These are phyloP conservation scores for Delichon dasypus DNA, from an alignment of 2,797 vertebrate species.

Conservation along the genomic window DNA sequence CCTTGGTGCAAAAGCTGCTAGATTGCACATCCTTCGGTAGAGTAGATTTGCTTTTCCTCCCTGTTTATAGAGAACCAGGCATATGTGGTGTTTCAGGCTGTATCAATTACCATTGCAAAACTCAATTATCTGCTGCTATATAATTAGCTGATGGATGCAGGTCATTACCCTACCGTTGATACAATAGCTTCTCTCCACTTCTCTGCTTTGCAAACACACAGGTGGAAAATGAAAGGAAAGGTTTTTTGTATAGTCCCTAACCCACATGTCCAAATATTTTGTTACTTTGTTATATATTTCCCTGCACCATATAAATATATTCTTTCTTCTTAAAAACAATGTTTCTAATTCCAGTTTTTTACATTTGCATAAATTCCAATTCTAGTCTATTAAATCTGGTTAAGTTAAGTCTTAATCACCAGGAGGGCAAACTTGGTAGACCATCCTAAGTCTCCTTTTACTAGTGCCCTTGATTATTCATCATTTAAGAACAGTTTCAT, in stretches of 20 bases:
- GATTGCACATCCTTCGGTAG: background rate
- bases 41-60: background rate
- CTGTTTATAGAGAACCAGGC: background rate
- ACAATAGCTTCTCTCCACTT: background rate
- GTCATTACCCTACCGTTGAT: background rate
- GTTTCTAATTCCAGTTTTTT: background rate
- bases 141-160: background rate
- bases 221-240: background rate
- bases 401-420: background rate
- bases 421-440: background rate
- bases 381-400: background rate
- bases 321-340: background rate
- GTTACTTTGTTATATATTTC: background rate
- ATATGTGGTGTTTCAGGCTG: background rate
- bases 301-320: background rate
- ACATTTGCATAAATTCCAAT: background rate
- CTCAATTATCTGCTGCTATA: background rate
- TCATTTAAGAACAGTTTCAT: background rate
- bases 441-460: background rate
- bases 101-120: background rate
- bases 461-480: background rate
- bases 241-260: background rate
- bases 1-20: background rate
- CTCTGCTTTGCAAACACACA: background rate
- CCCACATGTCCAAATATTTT: background rate